Conservation (phyloP, 2,113 vertebrate genomes). For the Setophaga coronata region DNA sequence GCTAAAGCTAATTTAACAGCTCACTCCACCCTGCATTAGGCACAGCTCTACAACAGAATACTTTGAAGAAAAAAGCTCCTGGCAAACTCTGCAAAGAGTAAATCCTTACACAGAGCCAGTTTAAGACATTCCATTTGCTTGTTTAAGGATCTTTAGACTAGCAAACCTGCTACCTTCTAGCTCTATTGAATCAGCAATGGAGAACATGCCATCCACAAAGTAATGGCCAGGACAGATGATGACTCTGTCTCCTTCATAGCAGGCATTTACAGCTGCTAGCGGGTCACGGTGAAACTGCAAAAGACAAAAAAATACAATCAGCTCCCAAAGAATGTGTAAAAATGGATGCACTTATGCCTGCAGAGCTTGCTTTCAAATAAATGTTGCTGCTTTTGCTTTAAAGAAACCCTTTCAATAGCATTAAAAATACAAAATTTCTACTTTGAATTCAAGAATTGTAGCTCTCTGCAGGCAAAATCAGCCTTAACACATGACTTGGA, state of each 20-base stretch:
- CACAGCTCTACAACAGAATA: neutral
- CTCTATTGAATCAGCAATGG: conserved; percentile 85
- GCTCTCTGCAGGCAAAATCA: neutral
- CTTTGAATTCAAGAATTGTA: neutral
- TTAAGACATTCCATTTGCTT: neutral
- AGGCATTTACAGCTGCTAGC: conserved; percentile 78
- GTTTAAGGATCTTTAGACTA: neutral
- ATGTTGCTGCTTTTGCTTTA: neutral
- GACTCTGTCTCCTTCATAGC: conserved; percentile 84
- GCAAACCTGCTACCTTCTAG: conserved; percentile 77
- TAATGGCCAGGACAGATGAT: conserved; percentile 88
- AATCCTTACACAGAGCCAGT: neutral
- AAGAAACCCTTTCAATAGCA: neutral
- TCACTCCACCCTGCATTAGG: neutral
- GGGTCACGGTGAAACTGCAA: conserved; percentile 87
- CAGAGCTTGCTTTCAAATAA: neutral
- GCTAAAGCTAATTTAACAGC: neutral
- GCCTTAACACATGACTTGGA: neutral
- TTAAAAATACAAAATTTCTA: neutral
- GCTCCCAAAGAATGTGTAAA: neutral
- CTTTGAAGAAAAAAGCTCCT: neutral
- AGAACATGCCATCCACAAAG: conserved; percentile 76
- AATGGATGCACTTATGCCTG: neutral
- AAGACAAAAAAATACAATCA: neutral
- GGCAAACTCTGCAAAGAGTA: neutral